phyloP scores from a whole-genome alignment of 2,888 invertebrate genomes.

The Dexiosoma caninum region DNA sequence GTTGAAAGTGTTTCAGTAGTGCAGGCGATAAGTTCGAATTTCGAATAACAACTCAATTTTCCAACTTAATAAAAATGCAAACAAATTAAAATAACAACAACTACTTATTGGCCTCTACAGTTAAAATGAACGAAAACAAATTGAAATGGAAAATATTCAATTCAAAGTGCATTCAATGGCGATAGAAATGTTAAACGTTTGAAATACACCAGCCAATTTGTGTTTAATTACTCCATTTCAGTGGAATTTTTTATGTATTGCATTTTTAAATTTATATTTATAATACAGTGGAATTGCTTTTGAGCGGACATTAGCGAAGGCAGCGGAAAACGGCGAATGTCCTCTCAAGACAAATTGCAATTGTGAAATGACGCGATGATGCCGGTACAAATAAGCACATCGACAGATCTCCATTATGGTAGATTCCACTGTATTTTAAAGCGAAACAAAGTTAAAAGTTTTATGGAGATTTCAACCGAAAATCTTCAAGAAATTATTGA shows the following conservation, averaged over 20 bases:
- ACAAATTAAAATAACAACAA: not conserved
- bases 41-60: constrained; percentile 55
- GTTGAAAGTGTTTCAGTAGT: not conserved
- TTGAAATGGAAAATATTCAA: not conserved
- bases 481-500: too few relatives aligned
- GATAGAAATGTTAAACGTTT: constrained; percentile 52
- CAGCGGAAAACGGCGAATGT: too few relatives aligned
- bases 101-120: constrained; percentile 13
- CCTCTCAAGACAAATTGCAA: too few relatives aligned
- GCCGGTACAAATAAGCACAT: too few relatives aligned
- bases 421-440: too few relatives aligned
- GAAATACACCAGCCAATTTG: constrained; percentile 55
- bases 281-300: too few relatives aligned
- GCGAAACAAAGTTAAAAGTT: too few relatives aligned
- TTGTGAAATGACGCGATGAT: too few relatives aligned
- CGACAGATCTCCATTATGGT: too few relatives aligned
- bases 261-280: too few relatives aligned
- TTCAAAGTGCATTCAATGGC: constrained; percentile 14
- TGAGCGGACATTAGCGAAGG: too few relatives aligned
- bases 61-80: constrained; percentile 7
- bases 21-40: constrained; percentile 15
- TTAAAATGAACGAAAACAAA: constrained; percentile 7
- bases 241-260: not conserved
- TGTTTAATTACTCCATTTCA: constrained; percentile 48
- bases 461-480: too few relatives aligned